Base-by-base conservation (phyloP, 2,888 invertebrate genomes). In the Lucinisca nassula region DNA sequence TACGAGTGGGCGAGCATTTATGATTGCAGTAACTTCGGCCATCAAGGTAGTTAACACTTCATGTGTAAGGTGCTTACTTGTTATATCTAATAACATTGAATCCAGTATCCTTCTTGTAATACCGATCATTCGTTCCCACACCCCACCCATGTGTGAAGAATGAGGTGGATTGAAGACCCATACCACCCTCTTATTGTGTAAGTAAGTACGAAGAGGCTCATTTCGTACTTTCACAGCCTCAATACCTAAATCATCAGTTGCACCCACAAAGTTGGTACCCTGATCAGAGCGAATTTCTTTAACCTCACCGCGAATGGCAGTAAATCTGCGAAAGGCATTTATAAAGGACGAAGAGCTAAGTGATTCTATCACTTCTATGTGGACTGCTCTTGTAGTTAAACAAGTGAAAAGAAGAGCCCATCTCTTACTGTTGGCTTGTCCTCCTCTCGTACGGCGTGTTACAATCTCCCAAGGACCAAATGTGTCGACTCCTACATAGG, bases 341-440 rank as follows among this genome's bases (percentile, higher is more conserved):
- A 88, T 88, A 81, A 88, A 88, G 12, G 82, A 40, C 6, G 84
- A 89, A 10, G 82, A 67, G 38, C n/a, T 75, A 79, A 89, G 81
- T 3, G 74, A 70, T 32, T 89, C 85, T 8, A 91, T 73, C 21
- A 91, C 76, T 73, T 91, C 87, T 14, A 91, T 89, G 76, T 91
- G 90, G 24, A 91, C 61, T 21, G 85, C 87, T 49, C 87, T 76
- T 12, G 61, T 79, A 12, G 78, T 81, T 38, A 89, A 37, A 37
- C 91, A 91, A 6, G 84, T 87, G 61, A 89, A 91, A 4, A 91
- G 45, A 6, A 83, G 35, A 12, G 87, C 87, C 87, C 89, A 91
- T 49, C 87, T 27, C 77, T 90, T 90, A 40, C 79, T 37, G 45
- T 75, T 77, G 30, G 89, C 75, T 21, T 40, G 67, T 14, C 73